phyloP scores from a whole-genome alignment of 2,888 invertebrate species.

The Epinotia brunnichana region DNA sequence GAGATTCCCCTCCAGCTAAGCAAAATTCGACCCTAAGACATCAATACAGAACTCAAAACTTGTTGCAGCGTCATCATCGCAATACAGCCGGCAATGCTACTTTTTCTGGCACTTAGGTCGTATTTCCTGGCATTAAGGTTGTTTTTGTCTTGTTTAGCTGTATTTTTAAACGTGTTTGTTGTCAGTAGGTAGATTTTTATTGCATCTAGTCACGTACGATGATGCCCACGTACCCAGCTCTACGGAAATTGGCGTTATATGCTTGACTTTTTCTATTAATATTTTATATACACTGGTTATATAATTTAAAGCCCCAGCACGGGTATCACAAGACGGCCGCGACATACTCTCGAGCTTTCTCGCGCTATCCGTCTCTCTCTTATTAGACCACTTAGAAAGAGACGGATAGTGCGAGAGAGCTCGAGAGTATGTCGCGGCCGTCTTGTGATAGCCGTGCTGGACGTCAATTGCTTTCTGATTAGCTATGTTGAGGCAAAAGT shows the following conservation, averaged over 20 bases:
- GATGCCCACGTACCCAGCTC: conserved; percentile 23
- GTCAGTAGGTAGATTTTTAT: conserved; percentile 31
- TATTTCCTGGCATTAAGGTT: not conserved
- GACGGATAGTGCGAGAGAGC: too few species aligned
- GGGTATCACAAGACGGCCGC: too few species aligned
- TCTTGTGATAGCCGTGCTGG: too few species aligned
- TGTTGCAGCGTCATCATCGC: not conserved
- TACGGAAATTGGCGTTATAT: conserved; percentile 25
- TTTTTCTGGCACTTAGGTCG: not conserved
- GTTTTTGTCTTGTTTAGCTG: not conserved
- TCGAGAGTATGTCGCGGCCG: too few species aligned
- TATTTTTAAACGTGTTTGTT: not conserved
- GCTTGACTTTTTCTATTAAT: conserved; percentile 31
- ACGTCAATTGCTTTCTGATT: not conserved
- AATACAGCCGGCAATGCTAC: not conserved
- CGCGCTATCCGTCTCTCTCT: too few species aligned
- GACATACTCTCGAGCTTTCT: too few species aligned
- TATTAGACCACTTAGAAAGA: too few species aligned
- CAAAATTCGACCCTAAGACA: not conserved
- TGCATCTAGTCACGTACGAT: conserved; percentile 35
- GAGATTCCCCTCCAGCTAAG: not conserved
- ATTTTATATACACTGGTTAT: conserved; percentile 14
- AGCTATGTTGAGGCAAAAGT: not conserved
- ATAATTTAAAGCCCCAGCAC: not conserved
- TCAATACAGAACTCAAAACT: not conserved